Evolutionary conservation across 2,113 vertebrate species (phyloP).

Genomic region (Misgurnus anguillicaudatus): DNA sequence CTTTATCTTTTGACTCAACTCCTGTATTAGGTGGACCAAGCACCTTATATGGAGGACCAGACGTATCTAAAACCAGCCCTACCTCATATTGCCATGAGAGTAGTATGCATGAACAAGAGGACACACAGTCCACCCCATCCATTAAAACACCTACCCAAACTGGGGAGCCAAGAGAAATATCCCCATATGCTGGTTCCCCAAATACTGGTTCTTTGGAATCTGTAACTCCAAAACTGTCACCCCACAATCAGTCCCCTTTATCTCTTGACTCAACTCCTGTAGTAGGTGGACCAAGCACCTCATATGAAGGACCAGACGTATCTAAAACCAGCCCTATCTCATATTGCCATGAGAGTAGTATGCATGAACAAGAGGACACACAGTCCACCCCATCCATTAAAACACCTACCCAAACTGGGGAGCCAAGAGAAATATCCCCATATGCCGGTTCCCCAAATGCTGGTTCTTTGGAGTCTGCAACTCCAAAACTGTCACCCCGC

Average conservation of each 20-base stretch:
- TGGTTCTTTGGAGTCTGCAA: slow-evolving; percentile 61
- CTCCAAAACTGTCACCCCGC: slow-evolving; percentile 78
- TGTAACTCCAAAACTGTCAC: slow-evolving; percentile 76
- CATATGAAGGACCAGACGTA: slow-evolving; percentile 42
- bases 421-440: slow-evolving; percentile 61
- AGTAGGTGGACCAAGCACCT: slow-evolving; percentile 44
- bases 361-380: slow-evolving; percentile 50
- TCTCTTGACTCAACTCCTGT: slow-evolving; percentile 73
- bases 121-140: slow-evolving; percentile 91
- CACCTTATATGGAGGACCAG: slow-evolving; percentile 7
- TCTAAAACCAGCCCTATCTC: slow-evolving; percentile 53
- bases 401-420: slow-evolving; percentile 86
- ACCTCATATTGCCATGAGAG: slow-evolving; percentile 42
- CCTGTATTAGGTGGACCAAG: slow-evolving; percentile 55
- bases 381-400: slow-evolving; percentile 89
- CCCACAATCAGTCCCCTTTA: slow-evolving; percentile 80
- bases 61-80: slow-evolving; percentile 57
- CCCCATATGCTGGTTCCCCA: slow-evolving; percentile 54
- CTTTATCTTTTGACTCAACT: slow-evolving; percentile 75
- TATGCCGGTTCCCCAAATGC: slow-evolving; percentile 50
- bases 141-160: slow-evolving; percentile 89
- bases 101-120: slow-evolving; percentile 70
- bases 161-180: slow-evolving; percentile 63
- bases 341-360: slow-evolving; percentile 41
- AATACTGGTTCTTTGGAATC: slow-evolving; percentile 59